Percentiles rank a stretch among this genome's conserved stretches.
phyloP scores from a whole-genome alignment of 1,140 invertebrate genomes.

The Uloborus diversus region DNA sequence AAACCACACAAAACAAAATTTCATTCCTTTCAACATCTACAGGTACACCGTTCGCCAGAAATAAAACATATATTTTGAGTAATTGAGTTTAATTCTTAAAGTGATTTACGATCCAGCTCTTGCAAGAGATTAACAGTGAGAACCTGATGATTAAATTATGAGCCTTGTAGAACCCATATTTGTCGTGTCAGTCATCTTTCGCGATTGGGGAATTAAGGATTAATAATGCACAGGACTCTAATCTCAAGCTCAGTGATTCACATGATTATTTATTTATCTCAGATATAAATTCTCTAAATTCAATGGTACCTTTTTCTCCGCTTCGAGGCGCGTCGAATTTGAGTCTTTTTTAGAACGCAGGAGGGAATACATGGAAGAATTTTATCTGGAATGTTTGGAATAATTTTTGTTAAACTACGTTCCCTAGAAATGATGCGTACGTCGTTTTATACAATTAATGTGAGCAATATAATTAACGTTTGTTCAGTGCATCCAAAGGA shows the following conservation, averaged over 20 bases:
- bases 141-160: constrained; percentile 54
- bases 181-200: constrained; percentile 39
- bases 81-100: constrained; percentile 51
- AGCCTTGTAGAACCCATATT: constrained; percentile 36
- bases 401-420: no score
- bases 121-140: constrained; percentile 23
- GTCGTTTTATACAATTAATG: no score
- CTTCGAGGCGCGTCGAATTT: no score
- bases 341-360: no score
- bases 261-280: constrained; percentile 46
- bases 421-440: no score
- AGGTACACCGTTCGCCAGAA: neutral
- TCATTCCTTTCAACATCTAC: neutral
- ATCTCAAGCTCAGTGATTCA: constrained; percentile 32
- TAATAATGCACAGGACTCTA: constrained; percentile 45
- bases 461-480: no score
- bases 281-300: constrained; percentile 44
- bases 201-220: constrained; percentile 27
- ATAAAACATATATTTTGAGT: constrained; percentile 9
- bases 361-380: no score
- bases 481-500: no score
- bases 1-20: no score
- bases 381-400: no score
- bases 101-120: constrained; percentile 47
- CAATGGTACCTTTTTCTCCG: constrained; percentile 15